Evolutionary conservation across 2,113 vertebrate species (phyloP).

Genomic region (Oreocharis arfaki): DNA sequence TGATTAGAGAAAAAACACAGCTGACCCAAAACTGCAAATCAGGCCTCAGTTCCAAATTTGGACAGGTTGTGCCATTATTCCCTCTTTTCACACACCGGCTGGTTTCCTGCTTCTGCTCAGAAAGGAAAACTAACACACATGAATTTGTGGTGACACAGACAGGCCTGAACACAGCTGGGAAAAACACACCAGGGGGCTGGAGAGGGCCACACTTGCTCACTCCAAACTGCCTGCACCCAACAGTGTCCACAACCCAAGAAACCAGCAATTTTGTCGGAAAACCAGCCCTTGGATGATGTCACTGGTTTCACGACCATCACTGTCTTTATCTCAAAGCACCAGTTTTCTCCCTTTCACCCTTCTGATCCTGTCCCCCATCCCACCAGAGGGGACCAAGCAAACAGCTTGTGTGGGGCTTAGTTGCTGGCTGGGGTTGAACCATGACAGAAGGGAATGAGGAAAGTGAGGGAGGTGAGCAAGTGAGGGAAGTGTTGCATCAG

Average conservation of each 20-base stretch:
- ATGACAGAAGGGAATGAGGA: not conserved
- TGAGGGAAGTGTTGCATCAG: not conserved
- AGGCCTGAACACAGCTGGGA: not conserved
- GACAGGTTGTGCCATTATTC: not conserved
- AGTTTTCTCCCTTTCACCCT: not conserved
- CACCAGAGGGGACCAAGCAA: not conserved
- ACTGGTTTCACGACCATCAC: rapidly evolving
- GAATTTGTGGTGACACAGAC: rapidly evolving
- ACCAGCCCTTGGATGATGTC: not conserved
- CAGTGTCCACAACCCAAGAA: rapidly evolving
- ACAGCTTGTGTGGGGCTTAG: not conserved
- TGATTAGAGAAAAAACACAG: not conserved
- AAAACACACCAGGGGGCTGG: not conserved
- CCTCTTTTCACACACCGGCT: not conserved
- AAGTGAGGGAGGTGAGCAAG: not conserved
- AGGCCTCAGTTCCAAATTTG: not conserved
- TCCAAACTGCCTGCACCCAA: not conserved
- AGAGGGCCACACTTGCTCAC: rapidly evolving
- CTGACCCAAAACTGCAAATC: not conserved
- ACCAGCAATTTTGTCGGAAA: not conserved
- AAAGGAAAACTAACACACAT: not conserved
- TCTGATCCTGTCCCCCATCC: not conserved
- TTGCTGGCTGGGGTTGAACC: not conserved
- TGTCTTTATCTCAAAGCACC: not conserved
- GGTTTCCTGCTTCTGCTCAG: not conserved